phyloP scores from a whole-genome alignment of 2,888 invertebrate genomes.

The Synanthedon myopaeformis region DNA sequence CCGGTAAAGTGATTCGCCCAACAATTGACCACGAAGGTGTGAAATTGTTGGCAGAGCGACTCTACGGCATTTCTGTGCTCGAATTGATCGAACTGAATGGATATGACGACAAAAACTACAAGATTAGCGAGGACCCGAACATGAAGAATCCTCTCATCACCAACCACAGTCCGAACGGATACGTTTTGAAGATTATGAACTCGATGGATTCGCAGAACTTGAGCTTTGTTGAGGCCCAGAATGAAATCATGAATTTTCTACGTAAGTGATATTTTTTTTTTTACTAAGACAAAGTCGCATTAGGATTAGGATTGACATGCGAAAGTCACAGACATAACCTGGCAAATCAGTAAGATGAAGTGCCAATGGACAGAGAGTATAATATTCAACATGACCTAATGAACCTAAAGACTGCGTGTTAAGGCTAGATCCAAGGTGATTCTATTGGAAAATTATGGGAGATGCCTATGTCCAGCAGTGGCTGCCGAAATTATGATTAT shows the following conservation, averaged over 20 bases:
- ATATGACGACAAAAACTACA: slow-evolving; percentile 85
- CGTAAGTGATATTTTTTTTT: slow-evolving; percentile 61
- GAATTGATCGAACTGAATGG: slow-evolving; percentile 75
- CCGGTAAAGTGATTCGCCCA: slow-evolving; percentile 71
- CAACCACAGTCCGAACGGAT: slow-evolving; percentile 70
- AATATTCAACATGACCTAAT: too few species aligned
- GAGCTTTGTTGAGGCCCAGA: slow-evolving; percentile 79
- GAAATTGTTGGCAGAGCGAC: slow-evolving; percentile 59
- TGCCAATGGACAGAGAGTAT: too few species aligned
- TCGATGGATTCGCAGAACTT: slow-evolving; percentile 80
- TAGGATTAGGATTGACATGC: too few species aligned
- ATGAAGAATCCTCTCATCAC: slow-evolving; percentile 73
- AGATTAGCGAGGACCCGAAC: slow-evolving; percentile 69
- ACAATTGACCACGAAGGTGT: slow-evolving; percentile 63
- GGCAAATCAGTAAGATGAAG: background rate
- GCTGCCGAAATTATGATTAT: too few species aligned
- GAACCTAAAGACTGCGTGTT: too few species aligned
- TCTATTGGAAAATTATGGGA: too few species aligned
- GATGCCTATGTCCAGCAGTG: too few species aligned
- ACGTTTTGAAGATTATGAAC: slow-evolving; percentile 87
- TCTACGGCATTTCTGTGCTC: slow-evolving; percentile 74
- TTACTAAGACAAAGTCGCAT: too few species aligned
- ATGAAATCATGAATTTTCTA: slow-evolving; percentile 77
- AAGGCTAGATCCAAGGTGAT: too few species aligned
- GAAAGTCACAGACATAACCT: background rate